Conservation (phyloP, 1,140 invertebrate species). For the Drosophila serrata region DNA sequence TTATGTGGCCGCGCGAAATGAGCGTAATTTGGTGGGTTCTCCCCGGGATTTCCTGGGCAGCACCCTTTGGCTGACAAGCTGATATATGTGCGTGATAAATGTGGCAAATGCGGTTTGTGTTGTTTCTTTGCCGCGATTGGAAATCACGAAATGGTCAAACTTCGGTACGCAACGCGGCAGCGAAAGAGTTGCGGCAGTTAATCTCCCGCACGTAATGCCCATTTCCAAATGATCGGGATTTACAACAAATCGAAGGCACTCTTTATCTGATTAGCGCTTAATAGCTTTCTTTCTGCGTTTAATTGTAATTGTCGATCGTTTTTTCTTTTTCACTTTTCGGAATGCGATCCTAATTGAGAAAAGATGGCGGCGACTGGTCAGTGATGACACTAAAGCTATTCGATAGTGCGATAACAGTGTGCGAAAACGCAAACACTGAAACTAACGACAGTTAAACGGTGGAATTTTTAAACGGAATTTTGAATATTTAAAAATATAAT, state of each 20-base stretch:
- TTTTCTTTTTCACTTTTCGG: neutral
- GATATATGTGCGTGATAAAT: slow-evolving; percentile 82
- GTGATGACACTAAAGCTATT: neutral
- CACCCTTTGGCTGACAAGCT: slow-evolving; percentile 74
- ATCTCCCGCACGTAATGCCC: slow-evolving; percentile 25
- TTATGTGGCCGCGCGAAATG: slow-evolving; percentile 73
- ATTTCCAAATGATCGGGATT: slow-evolving; percentile 30
- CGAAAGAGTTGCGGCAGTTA: slow-evolving; percentile 1
- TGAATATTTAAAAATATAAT: too few species aligned
- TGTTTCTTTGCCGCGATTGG: slow-evolving; percentile 52
- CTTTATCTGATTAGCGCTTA: slow-evolving; percentile 22
- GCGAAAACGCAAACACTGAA: too few species aligned
- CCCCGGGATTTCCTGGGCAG: slow-evolving; percentile 27
- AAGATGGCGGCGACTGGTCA: neutral
- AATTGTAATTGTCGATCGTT: slow-evolving; percentile 22
- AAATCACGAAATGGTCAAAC: slow-evolving; percentile 59
- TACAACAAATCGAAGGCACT: slow-evolving; percentile 17
- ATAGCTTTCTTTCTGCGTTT: slow-evolving; percentile 39
- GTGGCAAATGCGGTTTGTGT: slow-evolving; percentile 48
- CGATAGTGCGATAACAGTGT: neutral
- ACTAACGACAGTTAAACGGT: neutral
- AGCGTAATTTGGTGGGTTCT: slow-evolving; percentile 80
- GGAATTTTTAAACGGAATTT: too few species aligned
- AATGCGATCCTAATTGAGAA: neutral
- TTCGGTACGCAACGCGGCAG: slow-evolving; percentile 37